Percentiles rank a stretch among this genome's conserved stretches.
Evolutionary conservation across 2,113 vertebrate species (phyloP).

Genomic region (Osmerus mordax): DNA sequence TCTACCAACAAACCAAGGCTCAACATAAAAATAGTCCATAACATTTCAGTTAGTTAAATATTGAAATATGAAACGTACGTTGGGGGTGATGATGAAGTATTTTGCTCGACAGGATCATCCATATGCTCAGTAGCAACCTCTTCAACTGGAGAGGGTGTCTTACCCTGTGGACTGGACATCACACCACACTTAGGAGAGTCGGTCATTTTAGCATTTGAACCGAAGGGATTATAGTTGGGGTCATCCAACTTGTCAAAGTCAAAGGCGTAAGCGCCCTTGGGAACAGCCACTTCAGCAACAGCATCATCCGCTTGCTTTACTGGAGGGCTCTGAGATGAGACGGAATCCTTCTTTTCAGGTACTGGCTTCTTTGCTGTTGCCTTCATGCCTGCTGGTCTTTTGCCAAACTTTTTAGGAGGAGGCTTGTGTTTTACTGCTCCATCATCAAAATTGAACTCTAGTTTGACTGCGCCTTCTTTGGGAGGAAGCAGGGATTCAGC

Average conservation of each 20-base stretch:
- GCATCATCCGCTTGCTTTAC: conserved; percentile 3
- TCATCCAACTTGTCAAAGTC: conserved; percentile 75
- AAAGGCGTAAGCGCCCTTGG: conserved; percentile 65
- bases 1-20: too few species aligned
- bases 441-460: conserved; percentile 81
- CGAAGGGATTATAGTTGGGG: conserved; percentile 75
- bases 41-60: neutral
- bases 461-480: conserved; percentile 59
- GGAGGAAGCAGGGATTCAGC: neutral
- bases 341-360: conserved; percentile 6
- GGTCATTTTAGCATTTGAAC: conserved; percentile 56
- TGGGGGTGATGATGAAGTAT: neutral
- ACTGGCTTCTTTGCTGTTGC: conserved; percentile 50
- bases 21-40: too few species aligned
- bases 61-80: neutral
- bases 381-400: conserved; percentile 63
- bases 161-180: conserved; percentile 1
- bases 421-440: conserved; percentile 60
- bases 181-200: conserved; percentile 52
- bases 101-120: conserved; percentile 12
- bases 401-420: conserved; percentile 71
- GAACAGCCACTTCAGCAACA: conserved; percentile 23
- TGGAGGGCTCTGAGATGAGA: conserved; percentile 26
- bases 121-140: conserved; percentile 9
- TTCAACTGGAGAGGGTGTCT: neutral